A percentile compares a stretch with the other conserved stretches of the same genome.
These are phyloP conservation scores for Phasia obesa DNA, from an alignment of 2,888 invertebrate genomes.

Conservation along the genomic window DNA sequence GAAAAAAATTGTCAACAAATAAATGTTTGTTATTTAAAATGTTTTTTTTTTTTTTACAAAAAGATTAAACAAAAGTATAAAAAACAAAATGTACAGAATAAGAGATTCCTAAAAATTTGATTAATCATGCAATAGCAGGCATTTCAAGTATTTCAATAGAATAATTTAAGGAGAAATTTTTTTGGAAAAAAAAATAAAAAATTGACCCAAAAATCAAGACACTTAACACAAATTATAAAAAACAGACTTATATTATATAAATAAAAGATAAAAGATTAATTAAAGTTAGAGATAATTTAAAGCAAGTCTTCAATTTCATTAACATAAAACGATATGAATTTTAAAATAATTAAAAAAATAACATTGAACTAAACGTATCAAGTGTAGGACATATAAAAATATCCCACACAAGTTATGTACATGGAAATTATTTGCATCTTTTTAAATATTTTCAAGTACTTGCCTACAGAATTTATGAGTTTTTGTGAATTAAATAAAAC, in stretches of 20 bases:
- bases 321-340: conserved; percentile 30
- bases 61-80: background rate
- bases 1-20: conserved; percentile 76
- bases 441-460: too few relatives aligned
- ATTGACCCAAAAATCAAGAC: conserved; percentile 64
- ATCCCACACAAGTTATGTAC: conserved; percentile 49
- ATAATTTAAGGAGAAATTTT: conserved; percentile 61
- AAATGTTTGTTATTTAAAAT: background rate
- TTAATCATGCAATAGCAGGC: conserved; percentile 55
- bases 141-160: background rate
- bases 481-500: background rate
- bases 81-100: conserved; percentile 1
- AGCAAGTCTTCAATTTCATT: conserved; percentile 36
- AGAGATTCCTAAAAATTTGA: conserved; percentile 45
- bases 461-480: background rate
- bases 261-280: conserved; percentile 35
- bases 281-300: conserved; percentile 1
- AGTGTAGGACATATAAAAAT: conserved; percentile 51
- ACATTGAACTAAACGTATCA: conserved; percentile 50
- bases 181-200: conserved; percentile 22
- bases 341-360: conserved; percentile 17
- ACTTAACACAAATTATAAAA: conserved; percentile 57
- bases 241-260: conserved; percentile 6
- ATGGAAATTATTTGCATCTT: background rate
- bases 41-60: background rate